Base-by-base conservation (phyloP, 1,140 invertebrate species). In the Pseudomyrmex sp. region DNA sequence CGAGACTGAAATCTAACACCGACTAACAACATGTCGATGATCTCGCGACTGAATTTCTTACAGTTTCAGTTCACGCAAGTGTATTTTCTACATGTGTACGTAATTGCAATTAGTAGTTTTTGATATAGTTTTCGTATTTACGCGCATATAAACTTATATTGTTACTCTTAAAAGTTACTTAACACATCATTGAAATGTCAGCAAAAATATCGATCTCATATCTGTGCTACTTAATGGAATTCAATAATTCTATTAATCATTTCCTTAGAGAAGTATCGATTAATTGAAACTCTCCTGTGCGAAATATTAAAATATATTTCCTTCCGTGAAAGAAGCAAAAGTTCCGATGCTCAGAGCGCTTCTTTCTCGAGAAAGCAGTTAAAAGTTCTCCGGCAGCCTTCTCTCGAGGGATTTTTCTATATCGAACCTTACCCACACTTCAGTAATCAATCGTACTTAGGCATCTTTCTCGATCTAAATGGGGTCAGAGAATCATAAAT, bases 1-100 rank as follows among this genome's bases (percentile, higher is more conserved):
- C 90, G 74, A 80, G 83, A 87, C 88, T 89, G 87, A 92, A 90
- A 88, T 89, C 86, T 90, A 92, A 92, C 89, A 83, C 88, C 85
- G 87, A 86, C 91, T 90, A 91, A 92, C 89, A 88, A 87, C 85
- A 85, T 87, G 84, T 74, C 72, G 83, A 85, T 61, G 85, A 90
- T 88, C 83, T 84, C 91, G 90, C 90, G 85, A 90, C 90, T 91
- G 86, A 91, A 91, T 89, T 90, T 92, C 84, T 82, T 88, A 85
- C 75, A 85, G 86, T 88, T 90, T 85, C 58, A 10, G 26, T 9
- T 46, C 70, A 90, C 88, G 86, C 86, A 72, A 77, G 35, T 77
- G 63, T 68, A 46, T 46, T 63, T 68, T 23, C 54, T 2, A 50
- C 50, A 68, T 46, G 63, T n/a, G 9, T 69, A 77, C n/a, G 26